Evolutionary conservation across 2,888 invertebrate species (phyloP).

Genomic region (Drosophila demipolita): DNA sequence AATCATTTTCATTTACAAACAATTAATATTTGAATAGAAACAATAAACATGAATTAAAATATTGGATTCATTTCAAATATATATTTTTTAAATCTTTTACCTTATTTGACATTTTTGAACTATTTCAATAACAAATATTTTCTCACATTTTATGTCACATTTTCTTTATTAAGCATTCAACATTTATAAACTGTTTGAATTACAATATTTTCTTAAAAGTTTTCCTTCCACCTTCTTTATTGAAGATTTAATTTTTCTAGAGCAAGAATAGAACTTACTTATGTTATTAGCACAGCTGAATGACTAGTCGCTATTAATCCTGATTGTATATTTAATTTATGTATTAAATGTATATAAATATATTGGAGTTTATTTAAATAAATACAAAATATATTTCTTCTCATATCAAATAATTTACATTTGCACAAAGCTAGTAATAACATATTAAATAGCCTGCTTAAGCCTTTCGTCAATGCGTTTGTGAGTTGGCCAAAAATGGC

Average conservation of each 20-base stretch:
- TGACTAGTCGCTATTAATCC: not conserved
- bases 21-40: no score
- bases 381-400: not conserved
- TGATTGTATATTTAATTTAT: not conserved
- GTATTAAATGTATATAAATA: not conserved
- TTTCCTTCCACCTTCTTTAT: not conserved
- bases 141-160: not conserved
- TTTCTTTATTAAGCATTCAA: not conserved
- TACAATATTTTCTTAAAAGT: not conserved
- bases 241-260: not conserved
- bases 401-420: not conserved
- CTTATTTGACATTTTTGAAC: not conserved
- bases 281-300: not conserved
- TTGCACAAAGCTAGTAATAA: not conserved
- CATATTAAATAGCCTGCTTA: not conserved
- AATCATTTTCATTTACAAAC: no score
- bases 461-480: constrained; percentile 1
- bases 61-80: not conserved
- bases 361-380: not conserved
- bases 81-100: not conserved
- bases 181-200: not conserved
- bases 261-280: not conserved
- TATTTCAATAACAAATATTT: not conserved
- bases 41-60: not conserved
- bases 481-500: not conserved